phyloP scores from a whole-genome alignment of 2,797 vertebrate genomes.

The Bradypus variegatus region DNA sequence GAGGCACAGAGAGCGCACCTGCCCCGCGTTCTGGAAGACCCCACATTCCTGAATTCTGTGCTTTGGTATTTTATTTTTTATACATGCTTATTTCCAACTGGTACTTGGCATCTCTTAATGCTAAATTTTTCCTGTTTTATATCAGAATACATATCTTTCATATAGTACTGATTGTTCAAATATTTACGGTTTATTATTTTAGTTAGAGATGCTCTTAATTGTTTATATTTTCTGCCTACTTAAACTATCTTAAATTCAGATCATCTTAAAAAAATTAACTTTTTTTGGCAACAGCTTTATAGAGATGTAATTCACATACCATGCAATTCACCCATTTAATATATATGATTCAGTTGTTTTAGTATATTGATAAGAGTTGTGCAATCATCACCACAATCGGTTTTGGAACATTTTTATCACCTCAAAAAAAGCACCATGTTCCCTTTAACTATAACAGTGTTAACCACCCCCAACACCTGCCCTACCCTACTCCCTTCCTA shows the following conservation, averaged over 20 bases:
- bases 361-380: neutral
- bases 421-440: neutral
- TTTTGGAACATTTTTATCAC: conserved; percentile 2
- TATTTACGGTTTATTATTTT: neutral
- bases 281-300: neutral
- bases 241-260: neutral
- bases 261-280: neutral
- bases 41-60: no score
- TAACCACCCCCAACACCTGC: no score
- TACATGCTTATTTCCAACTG: neutral
- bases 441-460: neutral
- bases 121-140: neutral
- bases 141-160: neutral
- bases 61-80: neutral
- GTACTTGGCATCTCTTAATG: neutral
- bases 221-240: neutral
- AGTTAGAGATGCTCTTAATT: neutral
- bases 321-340: neutral
- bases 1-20: no score
- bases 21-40: no score
- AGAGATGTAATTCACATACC: neutral
- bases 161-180: neutral
- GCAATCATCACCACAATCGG: neutral
- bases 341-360: neutral
- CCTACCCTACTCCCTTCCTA: neutral